Evolutionary conservation across 1,140 invertebrate species (phyloP).

Genomic region (Steinernema feltiae): DNA sequence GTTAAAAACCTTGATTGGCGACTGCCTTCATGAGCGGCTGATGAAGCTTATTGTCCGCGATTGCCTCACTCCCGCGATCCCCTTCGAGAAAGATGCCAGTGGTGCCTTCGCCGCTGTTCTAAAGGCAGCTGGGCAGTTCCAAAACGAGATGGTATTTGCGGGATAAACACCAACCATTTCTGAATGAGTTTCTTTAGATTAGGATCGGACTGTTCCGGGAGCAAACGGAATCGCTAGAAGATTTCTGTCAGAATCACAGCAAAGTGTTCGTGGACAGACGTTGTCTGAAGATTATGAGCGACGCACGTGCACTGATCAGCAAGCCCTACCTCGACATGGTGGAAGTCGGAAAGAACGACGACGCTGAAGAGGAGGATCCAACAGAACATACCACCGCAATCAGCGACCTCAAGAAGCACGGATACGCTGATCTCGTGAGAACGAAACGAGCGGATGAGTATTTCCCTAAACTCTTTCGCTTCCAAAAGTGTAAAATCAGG

Average conservation of each 20-base stretch:
- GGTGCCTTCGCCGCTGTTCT: not conserved
- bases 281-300: constrained; percentile 17
- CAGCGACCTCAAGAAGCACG: not conserved
- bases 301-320: constrained; percentile 18
- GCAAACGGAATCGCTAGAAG: constrained; percentile 3
- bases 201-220: constrained; percentile 6
- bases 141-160: not conserved
- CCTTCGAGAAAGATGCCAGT: not conserved
- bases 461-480: constrained; percentile 18
- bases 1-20: not conserved
- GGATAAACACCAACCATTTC: not conserved
- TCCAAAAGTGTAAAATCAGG: constrained; percentile 29
- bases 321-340: constrained; percentile 24
- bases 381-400: constrained; percentile 5
- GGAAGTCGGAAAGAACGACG: constrained; percentile 12
- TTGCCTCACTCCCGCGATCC: not conserved
- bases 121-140: not conserved
- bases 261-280: constrained; percentile 24
- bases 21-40: not conserved
- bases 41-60: not conserved
- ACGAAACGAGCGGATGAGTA: not conserved
- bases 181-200: not conserved
- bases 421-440: not conserved
- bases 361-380: constrained; percentile 13
- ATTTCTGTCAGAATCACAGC: constrained; percentile 13